Evolutionary conservation across 2,888 invertebrate species (phyloP), one percentile per base, ranked within the genome.

Genomic region (Oligia strigilis): DNA sequence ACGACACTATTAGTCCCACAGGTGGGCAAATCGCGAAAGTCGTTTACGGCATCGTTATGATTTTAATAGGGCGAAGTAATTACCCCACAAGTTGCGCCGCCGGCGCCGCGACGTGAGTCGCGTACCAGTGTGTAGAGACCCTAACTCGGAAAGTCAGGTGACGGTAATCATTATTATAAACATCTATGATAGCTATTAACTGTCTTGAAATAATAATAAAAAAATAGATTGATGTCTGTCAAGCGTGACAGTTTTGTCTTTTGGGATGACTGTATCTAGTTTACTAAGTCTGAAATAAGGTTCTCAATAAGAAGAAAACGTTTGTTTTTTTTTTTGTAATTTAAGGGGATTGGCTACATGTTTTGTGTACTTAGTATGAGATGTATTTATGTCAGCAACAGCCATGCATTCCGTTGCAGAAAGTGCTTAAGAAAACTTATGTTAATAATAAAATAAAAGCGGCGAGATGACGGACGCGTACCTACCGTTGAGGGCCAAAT

Each of bases 11-110:
- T 86, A 80, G 49, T 77, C 83, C 83, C 83, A 89, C 87, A 84
- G 88, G 87, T 89, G 88, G 88, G 86, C 76, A 82, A 81, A 86
- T 86, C 86, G 80, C 62, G 80, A 73, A 83, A 88, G 87, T 88
- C 82, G 82, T 88, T 89, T 83, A 89, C 77, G 75, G 71, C 78
- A 58, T 74, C 77, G 87, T 88, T 84, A 87, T 80, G 74, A 88
- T 90, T 89, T 87, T 75, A 90, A 82, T 82, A 75, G 86, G 72
- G 81, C 82, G 83, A 80, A 81, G 89, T 89, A 90, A 89, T 89
- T 89, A 90, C 77, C 78, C 77, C 90, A 82, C 80, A 82, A 79
- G 80, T 82, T 81, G 86, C 76, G 55, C 52, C n/a, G 46, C 17
- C 76, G 55, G 46, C n/a, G 46, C 17, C n/a, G 69, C 65, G 77